phyloP scores from a whole-genome alignment of 35 echinoderm and acorn worm genomes.

The Patiria miniata region DNA sequence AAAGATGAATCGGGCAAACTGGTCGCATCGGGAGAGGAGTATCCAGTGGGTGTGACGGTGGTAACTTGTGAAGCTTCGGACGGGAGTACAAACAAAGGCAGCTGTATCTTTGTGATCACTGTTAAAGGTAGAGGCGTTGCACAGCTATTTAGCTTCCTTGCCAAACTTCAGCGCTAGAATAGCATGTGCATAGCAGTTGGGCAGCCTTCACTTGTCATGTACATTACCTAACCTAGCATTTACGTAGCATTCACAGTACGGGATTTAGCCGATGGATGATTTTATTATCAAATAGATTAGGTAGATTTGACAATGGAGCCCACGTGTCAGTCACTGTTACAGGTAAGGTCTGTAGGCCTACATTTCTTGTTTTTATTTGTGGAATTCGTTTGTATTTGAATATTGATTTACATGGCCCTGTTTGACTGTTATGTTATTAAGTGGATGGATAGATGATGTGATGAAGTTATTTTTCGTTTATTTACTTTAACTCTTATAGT shows the following conservation, averaged over 20 bases:
- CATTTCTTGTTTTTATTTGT: too few species aligned
- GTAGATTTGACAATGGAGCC: background rate
- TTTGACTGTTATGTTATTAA: too few species aligned
- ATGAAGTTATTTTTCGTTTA: too few species aligned
- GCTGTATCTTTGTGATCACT: constrained; percentile 11
- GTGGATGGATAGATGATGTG: too few species aligned
- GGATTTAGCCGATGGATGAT: background rate
- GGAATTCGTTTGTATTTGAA: too few species aligned
- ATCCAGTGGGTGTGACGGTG: constrained; percentile 29
- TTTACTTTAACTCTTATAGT: too few species aligned
- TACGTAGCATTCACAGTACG: background rate
- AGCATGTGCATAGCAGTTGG: background rate
- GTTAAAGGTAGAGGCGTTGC: background rate
- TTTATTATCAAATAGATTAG: background rate
- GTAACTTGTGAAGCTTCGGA: constrained; percentile 35
- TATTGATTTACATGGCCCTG: too few species aligned
- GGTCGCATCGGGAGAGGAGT: background rate
- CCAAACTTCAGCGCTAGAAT: background rate
- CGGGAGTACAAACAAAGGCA: constrained; percentile 13
- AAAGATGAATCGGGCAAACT: background rate
- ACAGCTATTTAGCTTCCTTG: background rate
- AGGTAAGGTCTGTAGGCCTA: too few species aligned
- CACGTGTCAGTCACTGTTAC: too few species aligned
- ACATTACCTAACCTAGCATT: background rate
- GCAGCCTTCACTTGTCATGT: background rate